Base-by-base conservation (phyloP, 2,113 vertebrate genomes). In the Colius striatus region DNA sequence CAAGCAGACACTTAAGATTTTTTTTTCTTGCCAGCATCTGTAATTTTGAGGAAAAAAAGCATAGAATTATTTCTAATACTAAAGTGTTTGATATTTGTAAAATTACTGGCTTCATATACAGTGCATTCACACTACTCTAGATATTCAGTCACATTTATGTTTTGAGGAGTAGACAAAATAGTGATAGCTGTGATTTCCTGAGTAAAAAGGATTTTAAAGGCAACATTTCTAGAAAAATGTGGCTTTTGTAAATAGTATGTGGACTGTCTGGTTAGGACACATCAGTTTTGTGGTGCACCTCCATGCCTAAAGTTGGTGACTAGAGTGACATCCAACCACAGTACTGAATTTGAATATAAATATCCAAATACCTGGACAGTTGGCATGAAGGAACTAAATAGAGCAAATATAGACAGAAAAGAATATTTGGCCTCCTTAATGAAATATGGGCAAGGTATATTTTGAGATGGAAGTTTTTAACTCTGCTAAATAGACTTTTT, bases 41-140 rank as follows among this genome's bases (percentile, higher is more conserved):
- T 71, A 82, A 60, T 91, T 91, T 72, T 91, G 73, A 79, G 53
- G 38, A 84, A 87, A 91, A 87, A 91, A 91, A 15, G 16, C 26
- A 61, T 16, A 43, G 29, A 80, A 84, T 87, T 72, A 22, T n/a
- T 20, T 78, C 65, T 43, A 13, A 53, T 77, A 41, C 38, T 41
- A 48, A 65, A 76, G 54, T 60, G 34, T 77, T n/a, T 73, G 32
- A 57, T 72, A 50, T 13, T 78, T 72, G 29, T 15, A 82, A 68
- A 91, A 91, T 87, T 92, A 77, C 48, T 90, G 70, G 17, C 73
- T 91, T 84, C 18, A 16, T 75, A 45, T 57, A 36, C 58, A 50
- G 14, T 21, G 15, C 48, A 82, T 32, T 79, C 66, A 48, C 29
- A 45, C 16, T 48, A 11, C 32, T 82, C 4, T 62, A 77, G 22